Percentiles rank a stretch among this genome's conserved stretches.
phyloP scores from a whole-genome alignment of 1,140 invertebrate genomes.

The Heliothis subflexa region DNA sequence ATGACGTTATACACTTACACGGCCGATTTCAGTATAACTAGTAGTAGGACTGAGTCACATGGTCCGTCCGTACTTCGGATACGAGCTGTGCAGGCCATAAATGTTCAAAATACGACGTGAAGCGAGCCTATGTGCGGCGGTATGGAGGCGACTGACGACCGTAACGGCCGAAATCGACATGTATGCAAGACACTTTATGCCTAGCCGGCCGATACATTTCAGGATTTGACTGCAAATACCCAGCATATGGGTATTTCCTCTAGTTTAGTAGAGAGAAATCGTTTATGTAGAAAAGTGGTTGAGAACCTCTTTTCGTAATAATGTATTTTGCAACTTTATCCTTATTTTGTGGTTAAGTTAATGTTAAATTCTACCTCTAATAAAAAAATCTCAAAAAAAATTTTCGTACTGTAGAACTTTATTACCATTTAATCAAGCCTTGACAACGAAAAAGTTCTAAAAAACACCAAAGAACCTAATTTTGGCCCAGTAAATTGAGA shows the following conservation, averaged over 20 bases:
- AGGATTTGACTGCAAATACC: slow-evolving; percentile 15
- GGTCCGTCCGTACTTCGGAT: slow-evolving; percentile 3
- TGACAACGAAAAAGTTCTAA: background rate
- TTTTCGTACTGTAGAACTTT: too few species aligned
- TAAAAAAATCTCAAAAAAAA: too few species aligned
- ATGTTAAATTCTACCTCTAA: too few species aligned
- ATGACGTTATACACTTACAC: slow-evolving; percentile 2
- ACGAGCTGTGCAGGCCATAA: slow-evolving; percentile 3
- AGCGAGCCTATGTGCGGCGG: background rate
- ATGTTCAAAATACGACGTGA: slow-evolving; percentile 29
- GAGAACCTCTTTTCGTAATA: background rate
- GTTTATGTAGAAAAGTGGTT: background rate
- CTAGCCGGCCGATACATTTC: slow-evolving; percentile 14
- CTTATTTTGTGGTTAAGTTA: too few species aligned
- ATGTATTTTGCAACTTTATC: too few species aligned
- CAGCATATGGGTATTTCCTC: background rate
- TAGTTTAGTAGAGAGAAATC: background rate
- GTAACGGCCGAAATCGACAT: slow-evolving; percentile 27
- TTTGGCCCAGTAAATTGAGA: background rate
- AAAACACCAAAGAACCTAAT: background rate
- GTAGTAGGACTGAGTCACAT: slow-evolving; percentile 1
- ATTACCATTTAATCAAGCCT: too few species aligned
- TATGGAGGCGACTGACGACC: slow-evolving; percentile 21
- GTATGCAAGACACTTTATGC: slow-evolving; percentile 41
- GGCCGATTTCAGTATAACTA: slow-evolving; percentile 23